phyloP scores from a whole-genome alignment of 2,113 vertebrate genomes.

The Bettongia penicillata region DNA sequence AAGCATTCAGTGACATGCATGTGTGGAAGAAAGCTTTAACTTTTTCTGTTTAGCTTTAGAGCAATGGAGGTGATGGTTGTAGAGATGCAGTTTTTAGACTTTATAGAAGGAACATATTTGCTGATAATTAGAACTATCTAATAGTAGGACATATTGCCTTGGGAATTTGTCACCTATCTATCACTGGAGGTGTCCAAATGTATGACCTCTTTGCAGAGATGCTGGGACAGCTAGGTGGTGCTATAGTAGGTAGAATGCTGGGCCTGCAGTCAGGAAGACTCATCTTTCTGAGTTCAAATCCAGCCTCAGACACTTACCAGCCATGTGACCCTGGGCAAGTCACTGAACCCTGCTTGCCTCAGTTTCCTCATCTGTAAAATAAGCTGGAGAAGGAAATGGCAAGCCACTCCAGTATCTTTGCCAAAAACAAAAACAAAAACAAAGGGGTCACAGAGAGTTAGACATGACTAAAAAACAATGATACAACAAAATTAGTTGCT shows the following conservation, averaged over 20 bases:
- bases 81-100: background rate
- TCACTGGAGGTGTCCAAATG: background rate
- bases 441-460: no score
- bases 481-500: background rate
- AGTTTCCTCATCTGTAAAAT: no score
- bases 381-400: no score
- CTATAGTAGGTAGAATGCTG: background rate
- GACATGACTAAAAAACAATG: background rate
- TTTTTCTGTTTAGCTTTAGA: background rate
- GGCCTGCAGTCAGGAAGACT: background rate
- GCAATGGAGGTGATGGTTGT: background rate
- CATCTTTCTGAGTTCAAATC: background rate
- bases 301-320: background rate
- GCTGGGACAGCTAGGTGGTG: background rate
- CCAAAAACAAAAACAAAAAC: no score
- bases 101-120: background rate
- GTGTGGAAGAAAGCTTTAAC: background rate
- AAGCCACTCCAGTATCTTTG: no score
- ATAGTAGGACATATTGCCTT: background rate
- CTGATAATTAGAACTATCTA: background rate
- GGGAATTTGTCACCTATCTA: no score
- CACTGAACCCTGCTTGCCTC: no score
- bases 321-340: no score
- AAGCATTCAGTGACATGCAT: background rate
- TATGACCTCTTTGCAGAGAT: background rate